Evolutionary conservation across 2,888 invertebrate genomes (phyloP).

Genomic region (Microplitis manilae): DNA sequence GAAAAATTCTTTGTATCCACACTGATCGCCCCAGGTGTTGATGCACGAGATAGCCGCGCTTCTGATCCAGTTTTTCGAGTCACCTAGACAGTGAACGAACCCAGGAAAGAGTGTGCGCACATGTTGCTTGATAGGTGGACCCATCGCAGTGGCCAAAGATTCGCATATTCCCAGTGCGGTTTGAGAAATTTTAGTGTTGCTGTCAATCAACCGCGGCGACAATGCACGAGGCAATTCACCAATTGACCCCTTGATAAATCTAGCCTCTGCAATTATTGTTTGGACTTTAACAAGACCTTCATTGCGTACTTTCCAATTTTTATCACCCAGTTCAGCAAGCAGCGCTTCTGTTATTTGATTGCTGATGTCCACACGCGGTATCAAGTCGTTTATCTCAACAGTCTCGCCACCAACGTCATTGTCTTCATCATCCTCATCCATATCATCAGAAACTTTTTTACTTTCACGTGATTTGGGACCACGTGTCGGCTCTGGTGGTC

Average conservation of each 20-base stretch:
- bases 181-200: conserved; percentile 93
- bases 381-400: conserved; percentile 74
- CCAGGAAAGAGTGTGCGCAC: conserved; percentile 88
- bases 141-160: conserved; percentile 86
- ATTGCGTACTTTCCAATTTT: conserved; percentile 88
- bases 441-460: conserved; percentile 49
- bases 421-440: conserved; percentile 73
- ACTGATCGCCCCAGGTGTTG: conserved; percentile 87
- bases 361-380: conserved; percentile 87
- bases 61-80: conserved; percentile 86
- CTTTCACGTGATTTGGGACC: conserved; percentile 52
- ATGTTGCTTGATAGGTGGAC: conserved; percentile 84
- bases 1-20: conserved; percentile 85
- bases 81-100: conserved; percentile 79
- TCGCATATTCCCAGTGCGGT: conserved; percentile 88
- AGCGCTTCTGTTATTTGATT: conserved; percentile 86
- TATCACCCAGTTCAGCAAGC: conserved; percentile 86
- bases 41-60: conserved; percentile 86
- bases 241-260: conserved; percentile 86
- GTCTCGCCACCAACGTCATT: conserved; percentile 74
- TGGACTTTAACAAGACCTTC: conserved; percentile 77
- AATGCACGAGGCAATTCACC: conserved; percentile 89
- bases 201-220: conserved; percentile 85
- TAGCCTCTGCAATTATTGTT: conserved; percentile 81
- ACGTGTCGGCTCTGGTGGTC: conserved; percentile 58